These are phyloP conservation scores for Chloroceryle aenea DNA, from an alignment of 2,113 vertebrate genomes.

Conservation along the genomic window DNA sequence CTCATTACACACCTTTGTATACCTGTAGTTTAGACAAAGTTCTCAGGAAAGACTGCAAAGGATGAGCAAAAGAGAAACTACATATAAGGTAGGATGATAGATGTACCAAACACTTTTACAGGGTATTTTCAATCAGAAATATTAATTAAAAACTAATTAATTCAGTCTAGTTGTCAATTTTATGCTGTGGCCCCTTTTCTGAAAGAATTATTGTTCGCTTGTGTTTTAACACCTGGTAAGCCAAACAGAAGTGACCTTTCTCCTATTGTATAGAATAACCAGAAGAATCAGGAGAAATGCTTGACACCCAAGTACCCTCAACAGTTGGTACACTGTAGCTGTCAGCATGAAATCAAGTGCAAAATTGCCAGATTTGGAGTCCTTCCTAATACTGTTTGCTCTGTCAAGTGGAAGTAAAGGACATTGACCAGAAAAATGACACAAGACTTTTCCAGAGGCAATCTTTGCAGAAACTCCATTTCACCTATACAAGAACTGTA, in stretches of 20 bases:
- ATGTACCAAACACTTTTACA: not conserved
- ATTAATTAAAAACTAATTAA: not conserved
- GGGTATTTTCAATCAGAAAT: not conserved
- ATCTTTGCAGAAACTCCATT: not conserved
- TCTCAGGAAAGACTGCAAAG: not conserved
- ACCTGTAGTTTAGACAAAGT: not conserved
- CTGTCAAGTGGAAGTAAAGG: conserved; percentile 34
- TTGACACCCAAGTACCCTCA: conserved; percentile 8
- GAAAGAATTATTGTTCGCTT: not conserved
- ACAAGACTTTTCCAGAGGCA: not conserved
- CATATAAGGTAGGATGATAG: fast-evolving
- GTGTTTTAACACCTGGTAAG: not conserved
- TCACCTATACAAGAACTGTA: not conserved
- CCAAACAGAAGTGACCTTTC: not conserved
- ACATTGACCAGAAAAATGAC: conserved; percentile 27
- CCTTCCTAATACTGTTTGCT: conserved; percentile 16
- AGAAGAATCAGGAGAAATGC: not conserved
- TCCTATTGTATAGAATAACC: not conserved
- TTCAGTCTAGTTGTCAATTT: not conserved
- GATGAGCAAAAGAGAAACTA: not conserved
- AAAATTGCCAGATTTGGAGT: conserved; percentile 35
- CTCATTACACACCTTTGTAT: not conserved
- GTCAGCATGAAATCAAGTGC: conserved; percentile 15
- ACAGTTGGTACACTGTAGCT: conserved; percentile 6
- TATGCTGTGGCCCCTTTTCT: not conserved